Conservation (phyloP, 2,888 invertebrate species). For the Dicyrtomina minuta region DNA sequence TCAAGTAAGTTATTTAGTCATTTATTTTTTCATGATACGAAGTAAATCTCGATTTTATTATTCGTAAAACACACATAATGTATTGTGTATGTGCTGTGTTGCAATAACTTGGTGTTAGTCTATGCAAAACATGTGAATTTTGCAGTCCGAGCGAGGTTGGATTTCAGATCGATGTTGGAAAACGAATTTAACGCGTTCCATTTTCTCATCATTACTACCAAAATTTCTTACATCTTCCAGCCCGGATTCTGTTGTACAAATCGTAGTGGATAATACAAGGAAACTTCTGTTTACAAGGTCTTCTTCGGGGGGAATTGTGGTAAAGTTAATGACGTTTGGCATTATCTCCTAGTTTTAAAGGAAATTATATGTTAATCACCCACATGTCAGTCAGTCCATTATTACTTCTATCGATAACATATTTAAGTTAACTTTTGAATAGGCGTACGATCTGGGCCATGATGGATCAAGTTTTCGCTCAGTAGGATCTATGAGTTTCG, state of each 20-base stretch:
- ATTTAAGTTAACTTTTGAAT: constrained; percentile 57
- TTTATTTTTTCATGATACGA: not conserved
- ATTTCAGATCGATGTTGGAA: constrained; percentile 93
- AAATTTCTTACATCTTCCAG: constrained; percentile 31
- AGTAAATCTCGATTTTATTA: not conserved
- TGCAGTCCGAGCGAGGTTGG: constrained; percentile 69
- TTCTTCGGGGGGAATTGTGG: constrained; percentile 72
- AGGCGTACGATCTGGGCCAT: constrained; percentile 84
- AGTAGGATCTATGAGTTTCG: constrained; percentile 72
- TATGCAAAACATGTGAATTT: constrained; percentile 43
- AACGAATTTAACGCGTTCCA: constrained; percentile 69
- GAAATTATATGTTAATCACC: too few species aligned
- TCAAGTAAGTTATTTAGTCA: constrained; percentile 66
- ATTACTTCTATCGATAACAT: not conserved
- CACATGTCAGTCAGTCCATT: not conserved
- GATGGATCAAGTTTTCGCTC: constrained; percentile 72
- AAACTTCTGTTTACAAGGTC: constrained; percentile 86
- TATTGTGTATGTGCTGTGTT: too few species aligned
- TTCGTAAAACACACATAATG: too few species aligned
- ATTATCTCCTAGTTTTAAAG: too few species aligned
- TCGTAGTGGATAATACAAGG: constrained; percentile 83
- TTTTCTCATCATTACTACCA: constrained; percentile 44
- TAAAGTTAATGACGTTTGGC: constrained; percentile 26
- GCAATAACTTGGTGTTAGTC: too few species aligned
- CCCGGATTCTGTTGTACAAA: constrained; percentile 79